A percentile compares a stretch with the other conserved stretches of the same genome.
phyloP scores from a whole-genome alignment of 2,888 invertebrate species.

The Cephus runcator region DNA sequence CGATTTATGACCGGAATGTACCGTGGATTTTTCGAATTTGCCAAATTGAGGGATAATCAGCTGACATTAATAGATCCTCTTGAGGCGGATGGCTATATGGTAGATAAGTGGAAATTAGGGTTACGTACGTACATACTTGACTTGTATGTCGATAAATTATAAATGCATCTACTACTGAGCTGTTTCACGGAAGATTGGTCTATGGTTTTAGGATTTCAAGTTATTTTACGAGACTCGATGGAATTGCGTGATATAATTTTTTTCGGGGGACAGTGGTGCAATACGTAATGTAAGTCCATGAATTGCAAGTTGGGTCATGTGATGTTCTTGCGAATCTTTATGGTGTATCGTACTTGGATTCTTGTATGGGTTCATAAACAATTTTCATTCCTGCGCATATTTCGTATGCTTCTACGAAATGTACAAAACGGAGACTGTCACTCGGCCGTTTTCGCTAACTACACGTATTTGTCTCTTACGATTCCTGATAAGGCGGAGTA shows the following conservation, averaged over 20 bases:
- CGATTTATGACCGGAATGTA: conserved; percentile 58
- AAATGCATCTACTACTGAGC: background rate
- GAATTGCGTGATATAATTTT: background rate
- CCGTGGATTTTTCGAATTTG: conserved; percentile 40
- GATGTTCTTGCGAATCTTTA: background rate
- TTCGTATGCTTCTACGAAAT: background rate
- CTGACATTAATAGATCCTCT: conserved; percentile 25
- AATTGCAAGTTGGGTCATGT: background rate
- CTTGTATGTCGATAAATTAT: background rate
- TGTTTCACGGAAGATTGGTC: background rate
- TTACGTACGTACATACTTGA: conserved; percentile 30
- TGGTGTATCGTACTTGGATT: background rate
- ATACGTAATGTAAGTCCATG: background rate
- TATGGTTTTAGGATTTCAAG: background rate
- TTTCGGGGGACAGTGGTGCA: background rate
- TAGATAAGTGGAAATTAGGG: conserved; percentile 34
- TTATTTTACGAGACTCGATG: background rate
- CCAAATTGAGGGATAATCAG: conserved; percentile 43
- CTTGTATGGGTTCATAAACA: background rate
- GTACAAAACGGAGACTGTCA: background rate
- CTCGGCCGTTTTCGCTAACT: background rate
- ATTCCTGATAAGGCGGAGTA: background rate
- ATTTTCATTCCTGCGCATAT: background rate
- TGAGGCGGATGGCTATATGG: background rate
- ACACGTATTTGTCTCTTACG: background rate